Evolutionary conservation across 2,888 invertebrate species (phyloP), one percentile per base, ranked within the genome.

Genomic region (Laspeyria flexula): DNA sequence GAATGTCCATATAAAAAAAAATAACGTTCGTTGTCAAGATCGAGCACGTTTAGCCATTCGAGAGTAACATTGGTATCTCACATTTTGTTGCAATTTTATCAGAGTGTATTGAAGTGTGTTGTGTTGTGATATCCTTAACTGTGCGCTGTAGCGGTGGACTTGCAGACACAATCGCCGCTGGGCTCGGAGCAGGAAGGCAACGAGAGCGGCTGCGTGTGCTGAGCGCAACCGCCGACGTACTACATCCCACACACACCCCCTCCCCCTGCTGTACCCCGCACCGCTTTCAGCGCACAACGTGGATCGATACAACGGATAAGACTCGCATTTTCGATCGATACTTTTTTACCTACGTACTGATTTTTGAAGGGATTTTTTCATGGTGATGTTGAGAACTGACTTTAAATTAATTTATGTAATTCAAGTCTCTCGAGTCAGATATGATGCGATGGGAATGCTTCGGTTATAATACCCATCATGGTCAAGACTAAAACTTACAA

Each of bases 151-250:
- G 96, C 96, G 88, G 96, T 96, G 88, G 96, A 96, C 85, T 93
- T 96, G 74, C 96, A 96, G 93, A 96, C 96, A 71, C 96, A 96
- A 90, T 95, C 95, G 66, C 95, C 96, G 75, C 94, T 96, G 92
- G 95, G 96, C 85, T 95, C 95, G 69, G 96, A 96, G 86, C 95
- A 95, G 83, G 95, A 94, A 77, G 96, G 96, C 84, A 95, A 95
- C 83, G 96, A 96, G 88, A 95, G 96, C 73, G 96, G 96, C 83
- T 97, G 96, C 90, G 96, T 96, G 92, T 97, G 97, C 94, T 97
- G 94, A 95, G 55, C 55, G 31, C 38, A 43, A 30, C n/a, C n/a
- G 12, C 81, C 72, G 15, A 10, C 33, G 18, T 5, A 42, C 42
- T 34, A 44, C 40, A 45, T 11, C 41, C 39, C 43, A 18, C 37